phyloP scores from a whole-genome alignment of 2,888 invertebrate species.

The Neelides folsomi region DNA sequence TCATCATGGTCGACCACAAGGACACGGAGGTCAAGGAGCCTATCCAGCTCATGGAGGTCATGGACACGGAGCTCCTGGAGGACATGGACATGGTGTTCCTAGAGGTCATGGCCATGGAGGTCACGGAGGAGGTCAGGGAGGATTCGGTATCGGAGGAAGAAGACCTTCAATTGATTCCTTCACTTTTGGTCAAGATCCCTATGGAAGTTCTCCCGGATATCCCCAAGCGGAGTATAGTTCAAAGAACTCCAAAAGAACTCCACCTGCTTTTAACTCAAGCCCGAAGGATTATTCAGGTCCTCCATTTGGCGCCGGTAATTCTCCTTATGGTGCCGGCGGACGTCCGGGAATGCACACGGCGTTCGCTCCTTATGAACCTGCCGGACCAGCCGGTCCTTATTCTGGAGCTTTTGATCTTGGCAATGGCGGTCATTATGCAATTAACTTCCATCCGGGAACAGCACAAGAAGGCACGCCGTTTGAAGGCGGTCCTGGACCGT shows the following conservation, averaged over 20 bases:
- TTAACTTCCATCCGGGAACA: slow-evolving; percentile 25
- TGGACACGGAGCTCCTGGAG: slow-evolving; percentile 1
- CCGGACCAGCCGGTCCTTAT: slow-evolving; percentile 23
- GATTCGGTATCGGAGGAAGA: too few species aligned
- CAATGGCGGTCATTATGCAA: slow-evolving; percentile 28
- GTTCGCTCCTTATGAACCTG: slow-evolving; percentile 12
- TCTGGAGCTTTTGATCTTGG: slow-evolving; percentile 29
- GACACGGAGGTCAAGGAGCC: not conserved
- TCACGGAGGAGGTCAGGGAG: not conserved
- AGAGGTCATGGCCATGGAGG: slow-evolving; percentile 3
- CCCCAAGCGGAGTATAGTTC: not conserved
- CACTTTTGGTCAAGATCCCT: too few species aligned
- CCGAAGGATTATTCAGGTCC: not conserved
- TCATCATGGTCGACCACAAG: too few species aligned
- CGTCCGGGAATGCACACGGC: slow-evolving; percentile 10
- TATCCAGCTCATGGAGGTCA: slow-evolving; percentile 1
- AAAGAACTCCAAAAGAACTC: not conserved
- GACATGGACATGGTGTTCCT: not conserved
- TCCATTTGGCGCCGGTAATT: not conserved
- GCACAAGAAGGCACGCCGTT: slow-evolving; percentile 16
- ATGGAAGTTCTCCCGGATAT: too few species aligned
- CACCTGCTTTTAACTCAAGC: not conserved
- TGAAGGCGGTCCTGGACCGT: slow-evolving; percentile 2
- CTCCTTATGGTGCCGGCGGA: not conserved
- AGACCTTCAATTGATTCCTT: too few species aligned